Conservation (phyloP, 1,140 invertebrate genomes). For the Galendromus occidentalis region DNA sequence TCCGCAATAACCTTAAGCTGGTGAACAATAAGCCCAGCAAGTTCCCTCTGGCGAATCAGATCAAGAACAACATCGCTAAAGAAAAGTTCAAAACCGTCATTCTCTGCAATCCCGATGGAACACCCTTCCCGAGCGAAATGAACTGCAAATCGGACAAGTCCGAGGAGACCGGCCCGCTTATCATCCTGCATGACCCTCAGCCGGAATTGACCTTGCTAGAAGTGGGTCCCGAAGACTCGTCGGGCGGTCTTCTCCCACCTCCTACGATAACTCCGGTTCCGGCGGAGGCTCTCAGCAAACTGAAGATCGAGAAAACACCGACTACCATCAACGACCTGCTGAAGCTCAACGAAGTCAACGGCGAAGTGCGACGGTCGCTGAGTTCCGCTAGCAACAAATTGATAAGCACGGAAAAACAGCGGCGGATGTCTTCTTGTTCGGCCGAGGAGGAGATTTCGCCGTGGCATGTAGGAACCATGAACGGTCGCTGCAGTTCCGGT, state of each 20-base stretch:
- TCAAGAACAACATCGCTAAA: background rate
- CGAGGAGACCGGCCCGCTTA: background rate
- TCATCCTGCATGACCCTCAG: constrained; percentile 1
- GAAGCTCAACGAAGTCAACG: background rate
- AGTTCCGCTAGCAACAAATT: background rate
- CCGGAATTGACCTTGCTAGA: background rate
- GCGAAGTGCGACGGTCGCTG: background rate
- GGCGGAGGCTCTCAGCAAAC: background rate
- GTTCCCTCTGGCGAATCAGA: background rate
- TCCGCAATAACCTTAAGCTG: background rate
- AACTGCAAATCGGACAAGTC: background rate
- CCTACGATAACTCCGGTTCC: background rate
- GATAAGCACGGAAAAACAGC: background rate
- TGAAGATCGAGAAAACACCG: background rate
- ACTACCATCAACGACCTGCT: background rate
- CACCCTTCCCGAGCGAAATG: background rate
- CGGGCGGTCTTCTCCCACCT: background rate
- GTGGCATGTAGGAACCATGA: constrained; percentile 5
- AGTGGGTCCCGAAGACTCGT: background rate
- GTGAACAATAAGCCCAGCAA: background rate
- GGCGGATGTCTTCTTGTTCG: background rate
- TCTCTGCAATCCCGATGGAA: background rate
- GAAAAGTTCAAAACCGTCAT: background rate
- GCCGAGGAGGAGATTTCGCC: constrained; percentile 3
- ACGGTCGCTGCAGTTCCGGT: background rate